Conservation (phyloP, 2,888 invertebrate genomes). For the Myopa tessellatipennis region DNA sequence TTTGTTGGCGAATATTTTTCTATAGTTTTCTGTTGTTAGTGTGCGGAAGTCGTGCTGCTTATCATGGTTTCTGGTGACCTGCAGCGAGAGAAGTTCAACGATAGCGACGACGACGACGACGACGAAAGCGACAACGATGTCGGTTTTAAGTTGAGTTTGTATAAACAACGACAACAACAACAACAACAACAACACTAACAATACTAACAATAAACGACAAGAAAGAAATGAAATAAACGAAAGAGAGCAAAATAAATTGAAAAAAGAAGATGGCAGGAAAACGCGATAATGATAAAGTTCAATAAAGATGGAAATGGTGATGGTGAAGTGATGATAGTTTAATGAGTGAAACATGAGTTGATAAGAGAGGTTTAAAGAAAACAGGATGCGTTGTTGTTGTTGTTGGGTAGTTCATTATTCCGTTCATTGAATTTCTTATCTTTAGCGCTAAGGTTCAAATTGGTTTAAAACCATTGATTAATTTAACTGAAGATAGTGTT, state of each 20-base stretch:
- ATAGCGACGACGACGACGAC: background rate
- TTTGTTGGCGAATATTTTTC: slow-evolving; percentile 10
- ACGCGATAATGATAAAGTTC: background rate
- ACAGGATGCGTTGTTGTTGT: no score
- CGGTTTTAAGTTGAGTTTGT: background rate
- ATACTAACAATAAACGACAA: background rate
- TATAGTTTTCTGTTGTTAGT: slow-evolving; percentile 21
- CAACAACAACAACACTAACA: background rate
- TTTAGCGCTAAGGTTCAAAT: no score
- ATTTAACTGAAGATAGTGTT: background rate
- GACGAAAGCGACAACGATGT: no score
- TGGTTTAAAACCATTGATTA: background rate
- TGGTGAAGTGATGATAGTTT: no score
- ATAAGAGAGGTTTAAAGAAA: no score
- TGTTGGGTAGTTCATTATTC: no score
- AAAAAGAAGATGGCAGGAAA: background rate
- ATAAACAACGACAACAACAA: background rate
- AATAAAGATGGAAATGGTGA: background rate
- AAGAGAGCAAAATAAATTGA: background rate
- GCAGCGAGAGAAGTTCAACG: slow-evolving; percentile 18
- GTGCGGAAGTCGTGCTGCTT: slow-evolving; percentile 30
- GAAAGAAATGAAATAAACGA: no score
- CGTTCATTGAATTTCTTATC: no score
- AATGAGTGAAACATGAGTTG: background rate
- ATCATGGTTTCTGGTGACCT: slow-evolving; percentile 28